These are phyloP conservation scores for Pogona vitticeps DNA, from an alignment of 2,113 vertebrate species.

Conservation along the genomic window DNA sequence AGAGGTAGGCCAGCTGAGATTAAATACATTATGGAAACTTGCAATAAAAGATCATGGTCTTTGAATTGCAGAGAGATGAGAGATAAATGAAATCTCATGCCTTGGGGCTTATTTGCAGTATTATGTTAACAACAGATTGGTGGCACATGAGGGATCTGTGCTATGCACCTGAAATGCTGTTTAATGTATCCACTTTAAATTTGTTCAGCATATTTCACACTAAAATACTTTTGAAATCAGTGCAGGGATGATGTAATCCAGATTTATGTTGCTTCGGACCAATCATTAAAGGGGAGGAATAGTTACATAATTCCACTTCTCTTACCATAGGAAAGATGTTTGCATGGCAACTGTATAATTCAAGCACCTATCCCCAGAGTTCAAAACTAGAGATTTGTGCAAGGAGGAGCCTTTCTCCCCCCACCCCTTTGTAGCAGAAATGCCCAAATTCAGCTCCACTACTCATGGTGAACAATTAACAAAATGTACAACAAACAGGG, in stretches of 20 bases:
- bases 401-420: no score
- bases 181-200: background rate
- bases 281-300: background rate
- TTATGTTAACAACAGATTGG: background rate
- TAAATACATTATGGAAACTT: background rate
- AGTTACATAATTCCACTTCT: background rate
- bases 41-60: background rate
- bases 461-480: constrained; percentile 14
- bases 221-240: background rate
- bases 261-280: constrained; percentile 10
- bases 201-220: background rate
- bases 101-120: background rate
- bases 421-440: background rate
- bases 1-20: background rate
- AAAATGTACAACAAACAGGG: constrained; percentile 3
- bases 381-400: constrained; percentile 7
- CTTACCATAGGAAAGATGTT: constrained; percentile 8
- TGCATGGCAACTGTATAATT: background rate
- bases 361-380: background rate
- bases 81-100: background rate
- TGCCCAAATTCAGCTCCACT: constrained; percentile 21
- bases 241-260: background rate
- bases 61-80: background rate
- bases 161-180: background rate
- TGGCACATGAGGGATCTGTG: background rate